phyloP scores from a whole-genome alignment of 1,140 invertebrate genomes.

The Leguminivora glycinivorella region DNA sequence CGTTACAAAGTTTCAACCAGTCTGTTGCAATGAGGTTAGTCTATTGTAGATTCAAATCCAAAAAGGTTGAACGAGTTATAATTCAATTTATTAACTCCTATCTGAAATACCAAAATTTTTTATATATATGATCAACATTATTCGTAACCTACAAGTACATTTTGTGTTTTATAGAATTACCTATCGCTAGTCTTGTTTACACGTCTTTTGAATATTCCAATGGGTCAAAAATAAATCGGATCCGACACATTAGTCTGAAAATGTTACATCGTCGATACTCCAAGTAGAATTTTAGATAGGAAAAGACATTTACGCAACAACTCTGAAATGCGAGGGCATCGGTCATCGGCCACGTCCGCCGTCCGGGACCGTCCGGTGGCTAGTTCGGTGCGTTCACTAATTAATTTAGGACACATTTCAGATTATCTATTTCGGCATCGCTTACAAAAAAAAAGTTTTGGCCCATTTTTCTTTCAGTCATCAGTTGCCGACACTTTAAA shows the following conservation, averaged over 20 bases:
- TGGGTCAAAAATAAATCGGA: constrained; percentile 69
- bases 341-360: constrained; percentile 56
- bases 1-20: constrained; percentile 74
- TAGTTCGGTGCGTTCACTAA: constrained; percentile 34
- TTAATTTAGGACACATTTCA: constrained; percentile 63
- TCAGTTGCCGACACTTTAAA: constrained; percentile 75
- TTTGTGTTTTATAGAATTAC: constrained; percentile 73
- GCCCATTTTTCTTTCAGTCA: constrained; percentile 74
- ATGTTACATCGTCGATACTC: constrained; percentile 36
- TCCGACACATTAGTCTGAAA: constrained; percentile 46
- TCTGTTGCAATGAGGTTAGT: constrained; percentile 77
- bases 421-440: constrained; percentile 55
- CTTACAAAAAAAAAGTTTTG: constrained; percentile 65
- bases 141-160: constrained; percentile 76
- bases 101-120: constrained; percentile 72
- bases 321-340: constrained; percentile 73
- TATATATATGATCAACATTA: constrained; percentile 75
- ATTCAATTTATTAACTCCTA: constrained; percentile 72
- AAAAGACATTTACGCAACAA: constrained; percentile 66
- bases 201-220: constrained; percentile 71
- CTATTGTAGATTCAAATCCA: constrained; percentile 79
- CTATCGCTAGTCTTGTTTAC: constrained; percentile 74
- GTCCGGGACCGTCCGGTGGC: background rate
- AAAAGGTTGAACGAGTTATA: constrained; percentile 74
- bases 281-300: constrained; percentile 57